Conservation (phyloP, 2,888 invertebrate species). For the Margaritifera margaritifera region DNA sequence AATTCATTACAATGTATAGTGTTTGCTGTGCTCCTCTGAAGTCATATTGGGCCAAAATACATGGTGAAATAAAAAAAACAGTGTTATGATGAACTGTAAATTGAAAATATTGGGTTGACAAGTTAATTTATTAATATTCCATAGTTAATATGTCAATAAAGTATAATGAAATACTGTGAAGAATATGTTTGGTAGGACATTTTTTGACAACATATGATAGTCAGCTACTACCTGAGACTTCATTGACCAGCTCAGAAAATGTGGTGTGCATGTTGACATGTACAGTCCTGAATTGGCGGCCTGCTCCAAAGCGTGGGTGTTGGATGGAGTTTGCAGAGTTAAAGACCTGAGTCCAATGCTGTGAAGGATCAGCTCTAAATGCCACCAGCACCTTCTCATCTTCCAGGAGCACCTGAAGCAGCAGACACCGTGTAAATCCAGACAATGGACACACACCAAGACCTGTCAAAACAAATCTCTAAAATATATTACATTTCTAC, state of each 20-base stretch:
- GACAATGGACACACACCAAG: conserved; percentile 75
- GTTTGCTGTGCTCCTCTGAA: too few relatives aligned
- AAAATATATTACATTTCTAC: too few relatives aligned
- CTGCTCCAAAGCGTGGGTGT: conserved; percentile 84
- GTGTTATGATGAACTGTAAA: too few relatives aligned
- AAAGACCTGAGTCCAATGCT: conserved; percentile 55
- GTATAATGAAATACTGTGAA: too few relatives aligned
- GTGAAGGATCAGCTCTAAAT: conserved; percentile 73
- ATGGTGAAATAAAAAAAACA: too few relatives aligned
- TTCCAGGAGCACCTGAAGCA: conserved; percentile 88
- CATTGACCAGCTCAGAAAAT: conserved; percentile 82
- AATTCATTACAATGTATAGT: too few relatives aligned
- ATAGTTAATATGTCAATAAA: too few relatives aligned
- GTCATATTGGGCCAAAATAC: too few relatives aligned
- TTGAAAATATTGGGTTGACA: too few relatives aligned
- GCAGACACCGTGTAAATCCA: conserved; percentile 89
- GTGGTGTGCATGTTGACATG: conserved; percentile 85
- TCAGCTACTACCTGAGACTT: conserved; percentile 70
- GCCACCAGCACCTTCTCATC: conserved; percentile 88
- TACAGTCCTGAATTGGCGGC: conserved; percentile 82
- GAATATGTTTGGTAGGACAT: too few relatives aligned
- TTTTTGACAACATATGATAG: too few relatives aligned
- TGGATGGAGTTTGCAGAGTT: conserved; percentile 46
- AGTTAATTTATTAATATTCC: too few relatives aligned
- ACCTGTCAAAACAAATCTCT: conserved; percentile 27